Evolutionary conservation across 1,140 invertebrate genomes (phyloP).

Genomic region (Euwallacea fornicatus): DNA sequence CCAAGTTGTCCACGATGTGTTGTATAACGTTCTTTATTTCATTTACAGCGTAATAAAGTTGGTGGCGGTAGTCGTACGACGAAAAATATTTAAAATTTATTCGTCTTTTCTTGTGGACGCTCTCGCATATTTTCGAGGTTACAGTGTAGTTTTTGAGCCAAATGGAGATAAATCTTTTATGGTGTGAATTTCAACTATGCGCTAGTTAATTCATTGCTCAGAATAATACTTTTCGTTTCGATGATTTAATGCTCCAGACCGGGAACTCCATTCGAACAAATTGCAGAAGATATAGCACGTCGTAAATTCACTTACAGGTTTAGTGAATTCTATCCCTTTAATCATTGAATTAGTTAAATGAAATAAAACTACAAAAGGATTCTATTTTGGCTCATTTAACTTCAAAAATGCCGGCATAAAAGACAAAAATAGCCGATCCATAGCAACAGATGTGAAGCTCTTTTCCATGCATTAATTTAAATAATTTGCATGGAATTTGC

Average conservation of each 20-base stretch:
- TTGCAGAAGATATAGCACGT: too few species aligned
- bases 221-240: too few species aligned
- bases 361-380: too few species aligned
- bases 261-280: too few species aligned
- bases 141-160: neutral
- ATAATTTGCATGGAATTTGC: constrained; percentile 19
- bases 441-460: constrained; percentile 9
- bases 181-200: neutral
- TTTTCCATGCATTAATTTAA: constrained; percentile 20
- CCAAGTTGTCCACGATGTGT: constrained; percentile 14
- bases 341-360: too few species aligned
- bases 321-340: too few species aligned
- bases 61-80: neutral
- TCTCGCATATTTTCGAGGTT: constrained; percentile 3
- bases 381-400: neutral
- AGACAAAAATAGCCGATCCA: neutral
- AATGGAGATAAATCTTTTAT: neutral
- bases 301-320: too few species aligned
- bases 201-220: too few species aligned
- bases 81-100: constrained; percentile 10
- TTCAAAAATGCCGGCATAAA: neutral
- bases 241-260: too few species aligned
- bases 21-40: constrained; percentile 18
- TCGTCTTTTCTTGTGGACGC: constrained; percentile 4
- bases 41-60: constrained; percentile 14